Conservation (phyloP, 2,797 vertebrate genomes). For the Pseudomugil gertrudae region DNA sequence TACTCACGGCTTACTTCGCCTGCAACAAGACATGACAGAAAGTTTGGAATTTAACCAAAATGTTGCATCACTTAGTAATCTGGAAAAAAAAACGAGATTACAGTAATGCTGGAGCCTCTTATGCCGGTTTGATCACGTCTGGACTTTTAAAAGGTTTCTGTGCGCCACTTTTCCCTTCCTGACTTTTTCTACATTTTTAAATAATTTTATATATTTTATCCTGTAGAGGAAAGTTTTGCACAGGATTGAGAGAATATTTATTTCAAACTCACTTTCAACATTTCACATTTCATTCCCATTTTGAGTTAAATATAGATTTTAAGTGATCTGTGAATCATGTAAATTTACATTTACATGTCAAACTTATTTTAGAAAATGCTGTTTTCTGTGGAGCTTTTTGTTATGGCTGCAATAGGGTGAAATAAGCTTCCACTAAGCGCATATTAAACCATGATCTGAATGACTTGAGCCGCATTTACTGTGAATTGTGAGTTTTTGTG, state of each 20-base stretch:
- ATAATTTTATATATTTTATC: background rate
- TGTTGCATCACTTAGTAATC: background rate
- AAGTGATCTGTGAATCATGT: background rate
- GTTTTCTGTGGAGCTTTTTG: background rate
- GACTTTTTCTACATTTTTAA: no score
- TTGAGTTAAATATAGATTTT: background rate
- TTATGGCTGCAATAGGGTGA: background rate
- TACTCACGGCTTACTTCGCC: background rate
- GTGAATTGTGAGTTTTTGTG: background rate
- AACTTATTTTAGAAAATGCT: background rate
- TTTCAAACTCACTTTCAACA: background rate
- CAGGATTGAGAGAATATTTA: background rate
- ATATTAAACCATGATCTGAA: background rate
- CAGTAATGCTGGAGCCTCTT: no score
- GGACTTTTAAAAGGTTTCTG: no score
- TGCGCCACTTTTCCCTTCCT: no score
- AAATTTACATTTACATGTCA: background rate
- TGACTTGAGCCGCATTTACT: background rate
- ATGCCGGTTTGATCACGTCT: no score
- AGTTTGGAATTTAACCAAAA: background rate
- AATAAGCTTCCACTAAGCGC: background rate
- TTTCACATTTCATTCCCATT: background rate
- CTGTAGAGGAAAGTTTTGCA: background rate
- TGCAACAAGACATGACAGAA: background rate
- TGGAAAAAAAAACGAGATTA: no score